These are phyloP conservation scores for Campylomormyrus numenius DNA, from an alignment of 2,113 vertebrate genomes.

Conservation along the genomic window DNA sequence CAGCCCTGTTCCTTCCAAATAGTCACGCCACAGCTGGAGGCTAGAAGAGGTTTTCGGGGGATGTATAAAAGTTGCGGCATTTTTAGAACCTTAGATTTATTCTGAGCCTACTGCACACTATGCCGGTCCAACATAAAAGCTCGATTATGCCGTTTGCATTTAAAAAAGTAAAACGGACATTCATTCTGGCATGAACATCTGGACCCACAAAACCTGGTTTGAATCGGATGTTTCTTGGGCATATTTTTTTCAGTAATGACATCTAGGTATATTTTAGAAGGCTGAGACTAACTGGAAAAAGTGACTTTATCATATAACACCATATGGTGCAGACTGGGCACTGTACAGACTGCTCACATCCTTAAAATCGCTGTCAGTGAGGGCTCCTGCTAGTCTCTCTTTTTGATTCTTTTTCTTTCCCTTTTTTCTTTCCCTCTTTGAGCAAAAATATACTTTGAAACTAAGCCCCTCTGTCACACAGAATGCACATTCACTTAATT, in stretches of 20 bases:
- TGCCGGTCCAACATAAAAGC: neutral
- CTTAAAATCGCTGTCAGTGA: neutral
- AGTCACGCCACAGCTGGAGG: neutral
- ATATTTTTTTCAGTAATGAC: neutral
- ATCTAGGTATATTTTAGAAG: neutral
- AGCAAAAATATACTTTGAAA: neutral
- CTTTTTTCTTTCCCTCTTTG: neutral
- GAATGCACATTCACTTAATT: neutral
- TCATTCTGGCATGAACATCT: slow-evolving; percentile 9
- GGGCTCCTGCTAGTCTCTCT: neutral
- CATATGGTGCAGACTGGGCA: neutral
- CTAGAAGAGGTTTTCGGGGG: neutral
- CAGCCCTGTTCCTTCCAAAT: neutral
- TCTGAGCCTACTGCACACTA: neutral
- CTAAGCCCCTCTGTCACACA: neutral
- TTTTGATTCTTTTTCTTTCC: neutral
- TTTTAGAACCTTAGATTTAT: neutral
- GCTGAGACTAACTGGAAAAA: neutral
- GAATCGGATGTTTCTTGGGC: neutral
- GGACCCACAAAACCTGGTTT: neutral
- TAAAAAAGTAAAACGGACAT: neutral
- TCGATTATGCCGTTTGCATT: neutral
- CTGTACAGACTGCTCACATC: neutral
- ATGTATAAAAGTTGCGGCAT: neutral
- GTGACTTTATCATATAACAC: neutral